Evolutionary conservation across 2,888 invertebrate genomes (phyloP).

Genomic region (Atherix ibis): DNA sequence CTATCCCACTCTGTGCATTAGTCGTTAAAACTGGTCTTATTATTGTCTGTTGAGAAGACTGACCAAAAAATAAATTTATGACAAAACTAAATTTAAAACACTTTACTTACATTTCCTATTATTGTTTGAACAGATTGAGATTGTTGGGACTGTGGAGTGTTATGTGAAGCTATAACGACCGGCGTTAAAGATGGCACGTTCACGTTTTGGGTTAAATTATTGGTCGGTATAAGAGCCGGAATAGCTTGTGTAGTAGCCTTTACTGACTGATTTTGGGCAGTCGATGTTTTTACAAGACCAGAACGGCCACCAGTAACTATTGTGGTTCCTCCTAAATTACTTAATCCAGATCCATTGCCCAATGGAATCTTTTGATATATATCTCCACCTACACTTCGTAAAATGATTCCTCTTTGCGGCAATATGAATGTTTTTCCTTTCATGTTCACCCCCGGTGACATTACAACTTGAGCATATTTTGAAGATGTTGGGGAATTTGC

Average conservation of each 20-base stretch:
- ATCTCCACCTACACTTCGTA: constrained; percentile 30
- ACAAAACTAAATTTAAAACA: neutral
- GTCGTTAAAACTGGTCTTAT: constrained; percentile 28
- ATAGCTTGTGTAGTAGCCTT: constrained; percentile 22
- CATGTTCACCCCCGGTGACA: constrained; percentile 23
- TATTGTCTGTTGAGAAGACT: constrained; percentile 30
- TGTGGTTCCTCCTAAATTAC: constrained; percentile 19
- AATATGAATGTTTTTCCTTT: constrained; percentile 31
- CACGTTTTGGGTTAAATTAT: constrained; percentile 16
- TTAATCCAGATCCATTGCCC: constrained; percentile 26
- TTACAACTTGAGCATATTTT: constrained; percentile 30
- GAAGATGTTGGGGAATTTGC: constrained; percentile 30
- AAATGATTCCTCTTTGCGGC: constrained; percentile 30
- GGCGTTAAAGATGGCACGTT: constrained; percentile 12
- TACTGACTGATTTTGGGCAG: constrained; percentile 16
- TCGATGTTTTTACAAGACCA: constrained; percentile 25
- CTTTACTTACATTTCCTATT: constrained; percentile 25
- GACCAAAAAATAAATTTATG: neutral
- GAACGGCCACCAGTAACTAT: constrained; percentile 27
- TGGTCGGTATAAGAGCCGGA: constrained; percentile 30
- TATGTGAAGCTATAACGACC: constrained; percentile 21
- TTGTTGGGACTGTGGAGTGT: constrained; percentile 21
- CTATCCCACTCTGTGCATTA: constrained; percentile 23
- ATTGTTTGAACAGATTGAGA: constrained; percentile 21
- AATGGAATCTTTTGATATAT: constrained; percentile 33